phyloP scores from a whole-genome alignment of 2,113 vertebrate genomes.

The Urocolius indicus region DNA sequence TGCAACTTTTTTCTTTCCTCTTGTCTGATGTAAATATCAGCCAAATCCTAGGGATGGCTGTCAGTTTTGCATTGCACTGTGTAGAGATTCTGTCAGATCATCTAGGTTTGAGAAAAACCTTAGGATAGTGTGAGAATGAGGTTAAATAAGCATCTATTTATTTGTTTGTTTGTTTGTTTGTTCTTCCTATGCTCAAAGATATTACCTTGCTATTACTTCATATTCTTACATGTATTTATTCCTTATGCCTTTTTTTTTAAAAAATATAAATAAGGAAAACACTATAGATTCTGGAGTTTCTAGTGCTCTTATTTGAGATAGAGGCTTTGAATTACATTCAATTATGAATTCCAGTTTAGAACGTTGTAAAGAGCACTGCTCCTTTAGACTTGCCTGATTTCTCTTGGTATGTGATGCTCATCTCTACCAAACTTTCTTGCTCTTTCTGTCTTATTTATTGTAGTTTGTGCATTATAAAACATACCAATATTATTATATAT shows the following conservation, averaged over 20 bases:
- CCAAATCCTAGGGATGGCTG: background rate
- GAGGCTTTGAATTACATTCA: conserved; percentile 54
- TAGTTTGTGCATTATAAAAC: background rate
- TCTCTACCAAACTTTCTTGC: background rate
- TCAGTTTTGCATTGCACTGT: background rate
- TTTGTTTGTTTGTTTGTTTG: conserved; percentile 43
- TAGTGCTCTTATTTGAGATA: conserved; percentile 35
- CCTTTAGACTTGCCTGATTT: background rate
- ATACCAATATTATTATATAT: too few relatives aligned
- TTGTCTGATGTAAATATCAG: background rate
- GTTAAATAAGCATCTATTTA: conserved; percentile 57
- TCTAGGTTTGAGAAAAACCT: conserved; percentile 45
- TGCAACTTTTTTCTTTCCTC: background rate
- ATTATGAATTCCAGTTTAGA: conserved; percentile 42
- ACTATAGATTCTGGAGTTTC: conserved; percentile 1
- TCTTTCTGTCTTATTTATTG: background rate
- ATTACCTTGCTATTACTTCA: conserved; percentile 47
- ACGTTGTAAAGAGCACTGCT: background rate
- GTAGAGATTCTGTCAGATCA: background rate
- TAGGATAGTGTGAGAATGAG: conserved; percentile 11
- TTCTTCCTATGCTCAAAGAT: background rate
- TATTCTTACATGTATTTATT: conserved; percentile 48
- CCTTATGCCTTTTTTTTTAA: background rate
- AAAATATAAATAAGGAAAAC: conserved; percentile 46
- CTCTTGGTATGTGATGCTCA: background rate